Conservation (phyloP, 53 echinoderm and acorn worm genomes). For the Zoroaster sp. region DNA sequence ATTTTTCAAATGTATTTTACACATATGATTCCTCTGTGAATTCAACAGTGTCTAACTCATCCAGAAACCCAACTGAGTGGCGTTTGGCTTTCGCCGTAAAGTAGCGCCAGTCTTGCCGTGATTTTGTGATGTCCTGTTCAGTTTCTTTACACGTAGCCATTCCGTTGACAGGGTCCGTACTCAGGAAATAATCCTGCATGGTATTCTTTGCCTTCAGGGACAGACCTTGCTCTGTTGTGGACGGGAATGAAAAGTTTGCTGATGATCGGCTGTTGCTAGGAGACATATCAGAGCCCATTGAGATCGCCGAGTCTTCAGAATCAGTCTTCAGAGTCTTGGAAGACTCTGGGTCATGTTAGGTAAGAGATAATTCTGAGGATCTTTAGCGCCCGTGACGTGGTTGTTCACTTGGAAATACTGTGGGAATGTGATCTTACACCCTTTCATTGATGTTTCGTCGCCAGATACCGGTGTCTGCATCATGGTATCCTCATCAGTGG, state of each 20-base stretch:
- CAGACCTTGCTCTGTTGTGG: neutral
- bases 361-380: no score
- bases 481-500: neutral
- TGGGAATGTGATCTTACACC: conserved; percentile 27
- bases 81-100: conserved; percentile 36
- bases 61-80: conserved; percentile 64
- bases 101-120: conserved; percentile 45
- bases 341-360: neutral
- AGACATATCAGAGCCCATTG: conserved; percentile 19
- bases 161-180: conserved; percentile 51
- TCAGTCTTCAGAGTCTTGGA: no score
- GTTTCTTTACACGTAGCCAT: conserved; percentile 26
- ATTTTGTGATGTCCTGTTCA: conserved; percentile 31
- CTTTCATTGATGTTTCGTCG: neutral
- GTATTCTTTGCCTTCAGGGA: conserved; percentile 10
- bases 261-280: neutral
- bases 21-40: conserved; percentile 96
- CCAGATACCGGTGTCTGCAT: neutral
- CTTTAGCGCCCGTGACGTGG: neutral
- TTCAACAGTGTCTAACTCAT: conserved; percentile 76
- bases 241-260: neutral
- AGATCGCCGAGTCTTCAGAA: conserved; percentile 32
- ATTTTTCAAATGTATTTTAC: conserved; percentile 4
- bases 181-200: conserved; percentile 19
- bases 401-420: conserved; percentile 18